A percentile compares a stretch with the other conserved stretches of the same genome.
Evolutionary conservation across 2,113 vertebrate species (phyloP).

Genomic region (Verasper variegatus): DNA sequence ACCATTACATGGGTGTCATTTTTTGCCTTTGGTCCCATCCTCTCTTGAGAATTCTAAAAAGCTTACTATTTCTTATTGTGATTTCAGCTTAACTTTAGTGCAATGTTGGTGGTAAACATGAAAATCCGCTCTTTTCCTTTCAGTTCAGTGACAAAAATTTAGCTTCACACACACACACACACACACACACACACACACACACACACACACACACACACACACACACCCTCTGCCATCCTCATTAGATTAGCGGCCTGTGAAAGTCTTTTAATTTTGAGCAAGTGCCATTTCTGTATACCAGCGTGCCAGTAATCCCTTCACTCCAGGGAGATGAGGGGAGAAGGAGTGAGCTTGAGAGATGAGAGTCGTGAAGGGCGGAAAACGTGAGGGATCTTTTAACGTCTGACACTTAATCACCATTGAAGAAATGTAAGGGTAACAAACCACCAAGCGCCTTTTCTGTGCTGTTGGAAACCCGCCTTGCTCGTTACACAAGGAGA

Average conservation of each 20-base stretch:
- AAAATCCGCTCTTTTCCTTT: constrained; percentile 67
- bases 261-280: constrained; percentile 82
- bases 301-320: constrained; percentile 77
- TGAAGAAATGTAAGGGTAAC: constrained; percentile 59
- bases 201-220: no score
- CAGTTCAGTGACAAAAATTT: constrained; percentile 59
- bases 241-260: constrained; percentile 81
- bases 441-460: constrained; percentile 57
- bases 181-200: background rate
- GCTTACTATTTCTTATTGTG: constrained; percentile 24
- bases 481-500: constrained; percentile 49
- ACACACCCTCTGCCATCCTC: constrained; percentile 58
- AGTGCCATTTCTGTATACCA: constrained; percentile 79
- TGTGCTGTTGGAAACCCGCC: constrained; percentile 49
- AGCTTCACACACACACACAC: background rate
- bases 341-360: constrained; percentile 55
- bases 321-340: constrained; percentile 64
- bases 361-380: constrained; percentile 64
- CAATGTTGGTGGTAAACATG: constrained; percentile 67
- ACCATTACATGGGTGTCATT: constrained; percentile 10
- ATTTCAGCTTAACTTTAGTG: constrained; percentile 29
- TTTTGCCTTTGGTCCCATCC: constrained; percentile 27
- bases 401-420: constrained; percentile 71
- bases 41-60: constrained; percentile 40
- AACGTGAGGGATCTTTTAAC: constrained; percentile 75